Evolutionary conservation across 2,888 invertebrate species (phyloP).

Genomic region (Apodemia zela): DNA sequence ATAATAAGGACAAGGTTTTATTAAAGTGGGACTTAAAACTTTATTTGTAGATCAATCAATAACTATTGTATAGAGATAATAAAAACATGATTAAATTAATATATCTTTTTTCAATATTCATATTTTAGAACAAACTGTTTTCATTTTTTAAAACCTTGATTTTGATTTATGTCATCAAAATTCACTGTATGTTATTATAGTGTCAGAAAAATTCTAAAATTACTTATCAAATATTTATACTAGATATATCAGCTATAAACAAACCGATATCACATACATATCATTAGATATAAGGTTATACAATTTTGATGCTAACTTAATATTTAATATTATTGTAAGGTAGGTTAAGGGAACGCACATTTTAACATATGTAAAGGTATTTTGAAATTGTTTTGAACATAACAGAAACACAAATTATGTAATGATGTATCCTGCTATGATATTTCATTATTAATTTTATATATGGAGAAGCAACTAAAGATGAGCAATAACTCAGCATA

Average conservation of each 20-base stretch:
- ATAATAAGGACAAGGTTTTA: not conserved
- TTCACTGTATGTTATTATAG: slow-evolving; percentile 33
- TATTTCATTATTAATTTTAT: too few species aligned
- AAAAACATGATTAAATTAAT: too few species aligned
- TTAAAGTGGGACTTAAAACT: not conserved
- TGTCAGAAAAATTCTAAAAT: slow-evolving; percentile 26
- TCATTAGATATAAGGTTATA: slow-evolving; percentile 62
- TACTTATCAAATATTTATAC: slow-evolving; percentile 23
- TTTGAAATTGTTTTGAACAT: not conserved
- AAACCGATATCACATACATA: slow-evolving; percentile 74
- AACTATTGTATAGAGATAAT: too few species aligned
- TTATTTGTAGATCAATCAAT: not conserved
- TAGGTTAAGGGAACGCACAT: slow-evolving; percentile 18
- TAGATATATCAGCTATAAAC: slow-evolving; percentile 57
- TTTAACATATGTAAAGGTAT: not conserved
- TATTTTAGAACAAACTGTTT: too few species aligned
- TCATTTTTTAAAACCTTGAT: too few species aligned
- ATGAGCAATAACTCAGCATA: too few species aligned
- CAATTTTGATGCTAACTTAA: slow-evolving; percentile 47
- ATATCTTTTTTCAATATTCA: too few species aligned
- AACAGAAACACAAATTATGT: too few species aligned
- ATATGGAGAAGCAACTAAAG: too few species aligned
- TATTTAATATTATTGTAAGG: slow-evolving; percentile 25
- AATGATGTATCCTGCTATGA: too few species aligned
- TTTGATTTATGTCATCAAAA: slow-evolving; percentile 32